These are phyloP conservation scores for Oedothorax gibbosus DNA, from an alignment of 1,140 invertebrate species.

Conservation along the genomic window DNA sequence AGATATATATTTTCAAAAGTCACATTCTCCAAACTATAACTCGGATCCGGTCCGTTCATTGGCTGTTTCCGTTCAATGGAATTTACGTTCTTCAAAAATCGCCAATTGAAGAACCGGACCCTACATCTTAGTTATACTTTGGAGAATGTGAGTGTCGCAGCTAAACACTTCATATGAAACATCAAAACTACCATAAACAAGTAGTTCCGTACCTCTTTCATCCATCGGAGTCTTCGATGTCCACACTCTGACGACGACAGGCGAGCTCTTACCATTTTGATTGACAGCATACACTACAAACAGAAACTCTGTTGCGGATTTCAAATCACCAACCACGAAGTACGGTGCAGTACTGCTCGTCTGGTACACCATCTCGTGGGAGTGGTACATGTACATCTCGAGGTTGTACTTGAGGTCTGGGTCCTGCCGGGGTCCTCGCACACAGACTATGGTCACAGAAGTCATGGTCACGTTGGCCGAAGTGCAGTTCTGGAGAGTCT, in stretches of 20 bases:
- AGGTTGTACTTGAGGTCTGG: slow-evolving; percentile 51
- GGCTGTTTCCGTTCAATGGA: too few relatives aligned
- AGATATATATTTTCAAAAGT: too few relatives aligned
- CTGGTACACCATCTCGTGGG: not conserved
- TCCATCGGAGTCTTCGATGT: slow-evolving; percentile 17
- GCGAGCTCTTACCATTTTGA: slow-evolving; percentile 76
- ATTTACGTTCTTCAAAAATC: too few relatives aligned
- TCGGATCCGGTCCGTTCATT: too few relatives aligned
- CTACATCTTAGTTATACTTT: too few relatives aligned
- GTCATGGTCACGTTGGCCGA: slow-evolving; percentile 80
- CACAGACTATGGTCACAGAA: slow-evolving; percentile 25
- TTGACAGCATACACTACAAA: slow-evolving; percentile 77
- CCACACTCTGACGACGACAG: not conserved
- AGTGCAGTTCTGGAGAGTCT: slow-evolving; percentile 84
- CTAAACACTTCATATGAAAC: too few relatives aligned
- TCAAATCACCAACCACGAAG: slow-evolving; percentile 62
- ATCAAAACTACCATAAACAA: too few relatives aligned
- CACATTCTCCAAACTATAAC: too few relatives aligned
- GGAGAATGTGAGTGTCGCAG: too few relatives aligned
- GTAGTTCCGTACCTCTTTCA: slow-evolving; percentile 35
- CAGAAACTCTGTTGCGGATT: slow-evolving; percentile 57
- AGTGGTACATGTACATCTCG: slow-evolving; percentile 28
- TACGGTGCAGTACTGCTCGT: slow-evolving; percentile 42
- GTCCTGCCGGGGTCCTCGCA: not conserved
- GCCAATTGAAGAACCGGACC: too few relatives aligned